phyloP scores from a whole-genome alignment of 2,888 invertebrate genomes.

The Tipula lateralis region DNA sequence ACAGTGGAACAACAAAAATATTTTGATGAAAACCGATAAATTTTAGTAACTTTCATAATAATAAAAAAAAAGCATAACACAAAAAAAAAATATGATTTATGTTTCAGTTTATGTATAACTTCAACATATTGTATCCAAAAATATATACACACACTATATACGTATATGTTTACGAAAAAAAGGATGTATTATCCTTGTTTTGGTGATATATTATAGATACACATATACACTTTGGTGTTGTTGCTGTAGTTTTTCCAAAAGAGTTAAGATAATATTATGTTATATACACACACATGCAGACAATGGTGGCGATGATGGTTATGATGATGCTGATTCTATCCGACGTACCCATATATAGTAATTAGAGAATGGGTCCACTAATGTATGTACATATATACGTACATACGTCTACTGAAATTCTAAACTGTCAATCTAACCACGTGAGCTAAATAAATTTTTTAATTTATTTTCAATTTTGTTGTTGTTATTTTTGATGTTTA shows the following conservation, averaged over 20 bases:
- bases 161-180: not conserved
- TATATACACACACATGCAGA: not conserved
- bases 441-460: slow-evolving; percentile 1
- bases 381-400: not conserved
- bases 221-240: not conserved
- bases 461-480: not conserved
- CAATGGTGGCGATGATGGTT: not conserved
- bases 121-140: slow-evolving; percentile 7
- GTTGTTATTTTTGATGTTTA: not conserved
- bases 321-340: not conserved
- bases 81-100: slow-evolving; percentile 20
- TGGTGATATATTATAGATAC: not conserved
- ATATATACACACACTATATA: not conserved
- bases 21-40: slow-evolving; percentile 19
- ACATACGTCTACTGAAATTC: not conserved
- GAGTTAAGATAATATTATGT: slow-evolving; percentile 13
- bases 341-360: not conserved
- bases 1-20: not conserved
- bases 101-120: slow-evolving; percentile 19
- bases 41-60: slow-evolving; percentile 20
- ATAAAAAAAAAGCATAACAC: not conserved
- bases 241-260: not conserved
- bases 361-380: not conserved
- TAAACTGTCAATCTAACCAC: slow-evolving; percentile 19
- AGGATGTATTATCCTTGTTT: slow-evolving; percentile 11